phyloP scores from a whole-genome alignment of 1,140 invertebrate genomes.

The Orchesella cincta region DNA sequence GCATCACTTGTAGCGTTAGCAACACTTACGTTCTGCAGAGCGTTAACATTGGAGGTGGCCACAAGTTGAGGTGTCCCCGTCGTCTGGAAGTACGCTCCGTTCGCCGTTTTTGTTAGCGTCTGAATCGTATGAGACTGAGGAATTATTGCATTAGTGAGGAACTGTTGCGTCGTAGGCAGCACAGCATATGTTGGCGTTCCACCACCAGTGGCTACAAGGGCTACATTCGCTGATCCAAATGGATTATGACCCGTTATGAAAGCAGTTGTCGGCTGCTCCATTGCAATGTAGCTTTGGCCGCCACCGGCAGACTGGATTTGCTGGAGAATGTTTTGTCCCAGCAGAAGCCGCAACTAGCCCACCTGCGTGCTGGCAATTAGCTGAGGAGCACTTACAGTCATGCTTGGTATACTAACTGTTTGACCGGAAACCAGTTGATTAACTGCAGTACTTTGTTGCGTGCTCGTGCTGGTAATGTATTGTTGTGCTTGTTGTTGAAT shows the following conservation, averaged over 20 bases:
- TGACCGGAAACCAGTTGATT: slow-evolving; percentile 31
- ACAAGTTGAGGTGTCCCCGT: slow-evolving; percentile 15
- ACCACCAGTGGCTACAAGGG: slow-evolving; percentile 45
- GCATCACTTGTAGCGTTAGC: slow-evolving; percentile 35
- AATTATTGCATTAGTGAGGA: slow-evolving; percentile 47
- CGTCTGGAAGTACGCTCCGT: slow-evolving; percentile 47
- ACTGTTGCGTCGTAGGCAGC: slow-evolving; percentile 31
- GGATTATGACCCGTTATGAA: slow-evolving; percentile 5
- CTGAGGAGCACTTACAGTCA: slow-evolving; percentile 36
- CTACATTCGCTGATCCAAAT: slow-evolving; percentile 41
- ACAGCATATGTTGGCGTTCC: slow-evolving; percentile 44
- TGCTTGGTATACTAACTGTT: slow-evolving; percentile 41
- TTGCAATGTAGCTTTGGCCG: slow-evolving; percentile 39
- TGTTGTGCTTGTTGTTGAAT: slow-evolving; percentile 31
- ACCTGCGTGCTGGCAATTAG: slow-evolving; percentile 31
- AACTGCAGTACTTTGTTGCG: neutral
- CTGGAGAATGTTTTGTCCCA: slow-evolving; percentile 33
- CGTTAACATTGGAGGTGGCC: slow-evolving; percentile 19
- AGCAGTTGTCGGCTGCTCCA: slow-evolving; percentile 43
- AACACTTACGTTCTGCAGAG: slow-evolving; percentile 23
- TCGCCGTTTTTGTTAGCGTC: slow-evolving; percentile 41
- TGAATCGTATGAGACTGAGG: slow-evolving; percentile 47
- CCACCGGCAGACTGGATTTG: slow-evolving; percentile 42
- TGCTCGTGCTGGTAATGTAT: slow-evolving; percentile 28
- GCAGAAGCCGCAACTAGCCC: slow-evolving; percentile 26